These are phyloP conservation scores for Ditula angustiorana DNA, from an alignment of 2,888 invertebrate genomes.

Conservation along the genomic window DNA sequence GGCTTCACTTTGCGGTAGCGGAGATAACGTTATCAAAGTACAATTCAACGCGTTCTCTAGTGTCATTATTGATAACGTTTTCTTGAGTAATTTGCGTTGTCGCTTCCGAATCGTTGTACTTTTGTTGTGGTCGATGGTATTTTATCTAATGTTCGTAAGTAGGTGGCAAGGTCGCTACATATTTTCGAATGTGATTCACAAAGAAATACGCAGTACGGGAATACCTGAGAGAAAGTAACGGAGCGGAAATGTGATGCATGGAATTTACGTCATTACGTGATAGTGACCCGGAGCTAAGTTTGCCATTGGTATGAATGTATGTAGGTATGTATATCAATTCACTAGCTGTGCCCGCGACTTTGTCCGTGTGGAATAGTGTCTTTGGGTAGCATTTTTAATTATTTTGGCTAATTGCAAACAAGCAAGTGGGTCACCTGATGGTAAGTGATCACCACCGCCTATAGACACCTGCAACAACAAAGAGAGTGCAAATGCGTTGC, in stretches of 20 bases:
- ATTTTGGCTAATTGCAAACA: no score
- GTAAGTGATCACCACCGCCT: no score
- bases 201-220: conserved; percentile 5
- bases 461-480: no score
- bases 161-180: conserved; percentile 17
- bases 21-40: conserved; percentile 20
- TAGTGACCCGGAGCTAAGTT: no score
- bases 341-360: no score
- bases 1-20: conserved; percentile 15
- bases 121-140: neutral
- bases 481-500: no score
- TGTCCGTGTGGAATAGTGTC: no score
- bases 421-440: no score
- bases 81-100: neutral
- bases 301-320: no score
- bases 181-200: conserved; percentile 18
- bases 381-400: no score
- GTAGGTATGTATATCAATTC: no score
- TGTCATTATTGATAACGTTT: neutral
- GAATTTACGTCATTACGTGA: conserved; percentile 14
- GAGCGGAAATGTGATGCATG: no score
- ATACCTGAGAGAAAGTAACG: conserved; percentile 28
- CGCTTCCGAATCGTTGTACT: neutral
- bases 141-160: conserved; percentile 24
- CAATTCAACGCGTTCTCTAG: neutral